Conservation (phyloP, 2,113 vertebrate genomes). For the Oreochromis aureus region DNA sequence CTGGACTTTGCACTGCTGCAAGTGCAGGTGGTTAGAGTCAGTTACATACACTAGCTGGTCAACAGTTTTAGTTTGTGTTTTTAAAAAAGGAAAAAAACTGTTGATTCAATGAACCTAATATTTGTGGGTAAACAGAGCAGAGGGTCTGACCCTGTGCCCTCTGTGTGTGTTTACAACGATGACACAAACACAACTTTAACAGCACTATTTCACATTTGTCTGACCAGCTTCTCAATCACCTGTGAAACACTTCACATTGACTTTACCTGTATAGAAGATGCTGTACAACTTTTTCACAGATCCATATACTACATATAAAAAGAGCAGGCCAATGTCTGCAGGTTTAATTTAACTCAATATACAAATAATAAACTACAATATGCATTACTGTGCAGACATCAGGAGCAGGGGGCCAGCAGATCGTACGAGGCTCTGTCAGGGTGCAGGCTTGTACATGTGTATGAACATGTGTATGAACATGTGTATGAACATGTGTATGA, state of each 20-base stretch:
- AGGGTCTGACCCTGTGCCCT: too few species aligned
- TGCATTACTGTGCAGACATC: neutral
- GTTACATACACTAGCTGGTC: neutral
- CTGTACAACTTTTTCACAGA: rapidly evolving
- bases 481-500: too few species aligned
- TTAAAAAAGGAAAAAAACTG: neutral
- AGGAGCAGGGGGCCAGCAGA: neutral
- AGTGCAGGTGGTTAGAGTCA: neutral
- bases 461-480: neutral
- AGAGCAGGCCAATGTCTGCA: neutral
- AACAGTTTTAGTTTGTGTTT: neutral
- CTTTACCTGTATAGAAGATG: rapidly evolving
- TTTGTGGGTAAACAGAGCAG: too few species aligned
- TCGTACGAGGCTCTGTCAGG: neutral
- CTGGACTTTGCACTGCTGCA: neutral
- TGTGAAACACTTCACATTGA: neutral
- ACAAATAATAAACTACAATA: neutral
- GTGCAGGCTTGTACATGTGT: too few species aligned
- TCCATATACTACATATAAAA: rapidly evolving
- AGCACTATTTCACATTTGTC: neutral
- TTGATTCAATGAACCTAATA: too few species aligned
- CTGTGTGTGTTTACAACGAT: neutral
- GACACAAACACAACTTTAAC: neutral
- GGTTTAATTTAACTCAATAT: neutral
- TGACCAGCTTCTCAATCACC: neutral